phyloP scores from a whole-genome alignment of 2,888 invertebrate species.

The Thymelicus sylvestris region DNA sequence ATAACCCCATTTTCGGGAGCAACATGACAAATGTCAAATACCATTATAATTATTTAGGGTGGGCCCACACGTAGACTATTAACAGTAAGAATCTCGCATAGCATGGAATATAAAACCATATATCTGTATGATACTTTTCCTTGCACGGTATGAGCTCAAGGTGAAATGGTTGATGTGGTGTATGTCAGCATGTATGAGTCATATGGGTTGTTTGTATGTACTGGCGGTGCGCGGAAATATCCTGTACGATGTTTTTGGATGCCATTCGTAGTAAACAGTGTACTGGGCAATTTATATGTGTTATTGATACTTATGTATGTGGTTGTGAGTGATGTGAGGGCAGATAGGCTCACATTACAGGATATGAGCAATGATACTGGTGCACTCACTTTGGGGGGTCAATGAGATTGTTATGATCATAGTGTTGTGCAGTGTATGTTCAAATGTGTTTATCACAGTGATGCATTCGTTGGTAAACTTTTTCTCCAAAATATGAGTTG shows the following conservation, averaged over 20 bases:
- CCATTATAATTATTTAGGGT: slow-evolving; percentile 58
- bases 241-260: slow-evolving; percentile 73
- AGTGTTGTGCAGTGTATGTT: slow-evolving; percentile 10
- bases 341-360: slow-evolving; percentile 46
- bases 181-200: slow-evolving; percentile 78
- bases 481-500: not conserved
- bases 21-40: slow-evolving; percentile 80
- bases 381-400: slow-evolving; percentile 34
- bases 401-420: slow-evolving; percentile 26
- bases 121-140: slow-evolving; percentile 51
- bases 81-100: slow-evolving; percentile 47
- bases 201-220: slow-evolving; percentile 70
- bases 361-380: slow-evolving; percentile 52
- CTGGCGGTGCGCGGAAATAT: slow-evolving; percentile 71
- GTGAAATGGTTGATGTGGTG: slow-evolving; percentile 58
- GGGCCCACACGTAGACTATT: slow-evolving; percentile 82
- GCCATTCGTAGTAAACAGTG: slow-evolving; percentile 69
- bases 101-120: slow-evolving; percentile 43
- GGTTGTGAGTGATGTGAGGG: slow-evolving; percentile 39
- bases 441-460: slow-evolving; percentile 4
- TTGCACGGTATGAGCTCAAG: slow-evolving; percentile 61
- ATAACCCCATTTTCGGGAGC: slow-evolving; percentile 72
- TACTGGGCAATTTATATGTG: slow-evolving; percentile 49
- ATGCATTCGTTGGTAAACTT: not conserved
- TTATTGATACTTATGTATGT: slow-evolving; percentile 42